phyloP scores from a whole-genome alignment of 1,140 invertebrate species.

The Eumeta japonica region DNA sequence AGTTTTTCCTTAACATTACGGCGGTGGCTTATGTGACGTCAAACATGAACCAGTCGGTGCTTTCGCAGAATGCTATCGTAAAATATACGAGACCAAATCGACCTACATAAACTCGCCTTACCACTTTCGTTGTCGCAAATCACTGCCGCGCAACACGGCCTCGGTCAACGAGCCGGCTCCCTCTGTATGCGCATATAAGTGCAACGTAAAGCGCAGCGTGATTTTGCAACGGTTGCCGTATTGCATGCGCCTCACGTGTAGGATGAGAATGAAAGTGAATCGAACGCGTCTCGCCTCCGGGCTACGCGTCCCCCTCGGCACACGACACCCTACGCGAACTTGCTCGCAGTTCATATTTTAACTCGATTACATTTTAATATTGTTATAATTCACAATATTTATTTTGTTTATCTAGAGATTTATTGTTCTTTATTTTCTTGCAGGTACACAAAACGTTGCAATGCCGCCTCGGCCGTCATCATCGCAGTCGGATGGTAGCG shows the following conservation, averaged over 20 bases:
- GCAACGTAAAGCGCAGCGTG: conserved; percentile 46
- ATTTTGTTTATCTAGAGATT: no score
- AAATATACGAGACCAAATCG: conserved; percentile 33
- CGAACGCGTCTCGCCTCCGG: conserved; percentile 45
- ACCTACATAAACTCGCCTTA: conserved; percentile 52
- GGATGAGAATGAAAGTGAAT: conserved; percentile 50
- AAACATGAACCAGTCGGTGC: conserved; percentile 1
- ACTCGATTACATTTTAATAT: no score
- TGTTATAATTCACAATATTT: no score
- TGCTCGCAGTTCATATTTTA: no score
- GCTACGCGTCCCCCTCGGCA: no score
- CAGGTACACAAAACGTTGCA: conserved; percentile 86
- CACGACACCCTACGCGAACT: no score
- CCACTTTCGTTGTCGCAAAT: conserved; percentile 56
- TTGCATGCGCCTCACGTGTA: conserved; percentile 46
- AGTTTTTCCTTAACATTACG: no score
- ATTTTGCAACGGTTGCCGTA: conserved; percentile 39
- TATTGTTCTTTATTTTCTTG: no score
- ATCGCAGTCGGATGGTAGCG: conserved; percentile 80
- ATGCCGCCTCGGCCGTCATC: conserved; percentile 89
- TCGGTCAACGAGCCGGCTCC: conserved; percentile 51
- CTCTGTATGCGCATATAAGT: conserved; percentile 51
- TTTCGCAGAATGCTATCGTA: conserved; percentile 42
- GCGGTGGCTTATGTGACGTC: no score
- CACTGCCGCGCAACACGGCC: conserved; percentile 46